phyloP scores from a whole-genome alignment of 2,113 vertebrate genomes.

The Notothenia coriiceps region DNA sequence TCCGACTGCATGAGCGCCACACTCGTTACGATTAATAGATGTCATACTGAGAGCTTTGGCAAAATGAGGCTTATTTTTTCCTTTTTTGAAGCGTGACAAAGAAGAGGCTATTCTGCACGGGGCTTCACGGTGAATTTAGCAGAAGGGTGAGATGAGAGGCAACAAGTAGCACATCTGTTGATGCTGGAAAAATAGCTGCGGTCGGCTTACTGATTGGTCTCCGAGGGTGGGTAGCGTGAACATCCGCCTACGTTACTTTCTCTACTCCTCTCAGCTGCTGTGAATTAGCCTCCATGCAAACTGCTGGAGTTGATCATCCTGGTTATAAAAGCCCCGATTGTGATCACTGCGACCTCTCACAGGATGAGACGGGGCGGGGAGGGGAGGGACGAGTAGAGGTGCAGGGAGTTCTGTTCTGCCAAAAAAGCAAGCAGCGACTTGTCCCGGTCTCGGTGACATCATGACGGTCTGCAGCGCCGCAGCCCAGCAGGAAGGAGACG shows the following conservation, averaged over 20 bases:
- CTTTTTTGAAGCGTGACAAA: conserved; percentile 22
- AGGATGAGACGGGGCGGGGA: background rate
- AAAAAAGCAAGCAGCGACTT: conserved; percentile 33
- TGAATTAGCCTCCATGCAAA: background rate
- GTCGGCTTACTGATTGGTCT: conserved; percentile 41
- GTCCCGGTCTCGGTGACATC: conserved; percentile 37
- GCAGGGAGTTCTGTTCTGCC: conserved; percentile 38
- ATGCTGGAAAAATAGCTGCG: conserved; percentile 25
- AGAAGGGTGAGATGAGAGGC: conserved; percentile 32
- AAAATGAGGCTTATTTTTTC: conserved; percentile 10
- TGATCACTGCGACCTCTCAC: conserved; percentile 17
- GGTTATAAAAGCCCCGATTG: conserved; percentile 7
- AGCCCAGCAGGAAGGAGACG: conserved; percentile 14
- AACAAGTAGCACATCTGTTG: conserved; percentile 74
- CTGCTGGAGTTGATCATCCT: background rate
- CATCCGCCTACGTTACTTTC: conserved; percentile 24
- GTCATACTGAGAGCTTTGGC: conserved; percentile 47
- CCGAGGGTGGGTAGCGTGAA: conserved; percentile 27
- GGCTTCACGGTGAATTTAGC: conserved; percentile 50
- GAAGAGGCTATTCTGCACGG: conserved; percentile 17
- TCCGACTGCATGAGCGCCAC: conserved; percentile 57
- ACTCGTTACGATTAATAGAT: conserved; percentile 69
- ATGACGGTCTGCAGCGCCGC: conserved; percentile 25
- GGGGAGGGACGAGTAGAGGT: conserved; percentile 29
- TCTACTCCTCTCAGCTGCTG: conserved; percentile 15